A percentile compares a stretch with the other conserved stretches of the same genome.
Evolutionary conservation across 2,797 vertebrate genomes (phyloP).

Genomic region (Sebastiscus tertius): DNA sequence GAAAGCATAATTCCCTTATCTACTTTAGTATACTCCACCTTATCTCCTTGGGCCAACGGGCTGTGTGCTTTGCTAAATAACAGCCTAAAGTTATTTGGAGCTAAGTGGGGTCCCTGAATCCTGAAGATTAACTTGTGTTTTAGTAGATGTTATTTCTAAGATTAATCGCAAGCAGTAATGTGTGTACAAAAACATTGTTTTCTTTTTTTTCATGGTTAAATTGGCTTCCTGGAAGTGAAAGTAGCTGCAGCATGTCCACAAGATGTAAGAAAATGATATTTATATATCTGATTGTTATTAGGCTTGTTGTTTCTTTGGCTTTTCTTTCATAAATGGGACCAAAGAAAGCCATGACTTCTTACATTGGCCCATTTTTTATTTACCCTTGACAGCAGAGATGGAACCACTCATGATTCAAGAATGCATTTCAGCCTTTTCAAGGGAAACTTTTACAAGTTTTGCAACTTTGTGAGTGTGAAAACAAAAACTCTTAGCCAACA

Average conservation of each 20-base stretch:
- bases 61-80: neutral
- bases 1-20: neutral
- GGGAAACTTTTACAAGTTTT: neutral
- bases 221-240: neutral
- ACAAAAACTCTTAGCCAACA: neutral
- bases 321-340: neutral
- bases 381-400: neutral
- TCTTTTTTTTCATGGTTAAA: neutral
- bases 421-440: neutral
- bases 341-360: neutral
- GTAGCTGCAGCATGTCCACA: neutral
- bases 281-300: neutral
- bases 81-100: neutral
- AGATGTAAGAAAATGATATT: neutral
- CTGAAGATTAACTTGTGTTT: constrained; percentile 10
- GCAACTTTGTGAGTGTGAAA: neutral
- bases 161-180: neutral
- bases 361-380: neutral
- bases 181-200: neutral
- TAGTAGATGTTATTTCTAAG: neutral
- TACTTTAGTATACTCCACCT: neutral
- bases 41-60: neutral
- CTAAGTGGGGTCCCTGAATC: neutral
- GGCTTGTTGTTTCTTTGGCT: neutral
- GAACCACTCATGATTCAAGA: neutral